phyloP scores from a whole-genome alignment of 2,888 invertebrate species.

The Dolomedes plantarius region DNA sequence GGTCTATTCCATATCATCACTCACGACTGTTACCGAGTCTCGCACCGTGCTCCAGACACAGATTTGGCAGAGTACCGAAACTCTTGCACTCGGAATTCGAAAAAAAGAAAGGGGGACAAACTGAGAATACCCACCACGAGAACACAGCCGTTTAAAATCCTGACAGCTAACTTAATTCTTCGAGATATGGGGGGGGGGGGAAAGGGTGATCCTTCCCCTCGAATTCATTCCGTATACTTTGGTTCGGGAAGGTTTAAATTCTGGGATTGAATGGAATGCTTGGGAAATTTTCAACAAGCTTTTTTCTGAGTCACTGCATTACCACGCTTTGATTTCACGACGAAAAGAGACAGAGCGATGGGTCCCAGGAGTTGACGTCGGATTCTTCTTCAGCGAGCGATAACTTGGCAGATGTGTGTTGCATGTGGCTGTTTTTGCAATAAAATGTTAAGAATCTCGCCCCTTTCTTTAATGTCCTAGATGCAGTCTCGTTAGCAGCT shows the following conservation, averaged over 20 bases:
- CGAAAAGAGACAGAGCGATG: constrained; percentile 23
- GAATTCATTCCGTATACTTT: constrained; percentile 28
- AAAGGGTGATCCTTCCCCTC: not conserved
- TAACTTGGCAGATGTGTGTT: not conserved
- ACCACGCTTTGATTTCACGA: constrained; percentile 9
- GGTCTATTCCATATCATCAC: constrained; percentile 51
- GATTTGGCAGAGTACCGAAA: constrained; percentile 46
- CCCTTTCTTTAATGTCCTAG: not conserved
- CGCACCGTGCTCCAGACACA: constrained; percentile 15
- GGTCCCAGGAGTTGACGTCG: not conserved
- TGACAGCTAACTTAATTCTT: constrained; percentile 35
- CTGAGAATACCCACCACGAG: constrained; percentile 19
- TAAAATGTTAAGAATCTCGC: not conserved
- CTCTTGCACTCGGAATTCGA: constrained; percentile 25
- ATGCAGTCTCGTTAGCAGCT: no score
- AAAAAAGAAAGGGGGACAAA: constrained; percentile 20
- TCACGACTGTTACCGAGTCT: constrained; percentile 46
- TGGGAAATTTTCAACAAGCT: constrained; percentile 31
- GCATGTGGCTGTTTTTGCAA: not conserved
- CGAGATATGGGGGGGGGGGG: not conserved
- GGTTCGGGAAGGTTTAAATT: not conserved
- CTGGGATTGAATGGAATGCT: not conserved
- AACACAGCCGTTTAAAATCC: constrained; percentile 50
- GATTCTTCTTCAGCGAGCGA: not conserved
- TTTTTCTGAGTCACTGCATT: constrained; percentile 30